Evolutionary conservation across 1,140 invertebrate species (phyloP), one percentile per base, ranked within the genome.

Genomic region (Acromyrmex heyeri): DNA sequence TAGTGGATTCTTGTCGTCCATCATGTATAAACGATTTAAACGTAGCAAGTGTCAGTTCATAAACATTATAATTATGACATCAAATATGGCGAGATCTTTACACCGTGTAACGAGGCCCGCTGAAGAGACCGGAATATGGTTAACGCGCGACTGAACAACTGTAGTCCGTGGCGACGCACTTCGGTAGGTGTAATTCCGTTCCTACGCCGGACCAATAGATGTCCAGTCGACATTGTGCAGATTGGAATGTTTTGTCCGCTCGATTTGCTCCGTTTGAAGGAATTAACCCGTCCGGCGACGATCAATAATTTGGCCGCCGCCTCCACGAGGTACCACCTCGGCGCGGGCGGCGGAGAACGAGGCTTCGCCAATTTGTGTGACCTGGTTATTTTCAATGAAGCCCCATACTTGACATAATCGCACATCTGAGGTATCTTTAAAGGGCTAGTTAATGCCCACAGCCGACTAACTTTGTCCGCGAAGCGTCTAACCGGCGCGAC

Each of bases 351-450:
- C 10, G 27, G 38, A 18, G 53, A 59, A 77, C 61, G 73, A 59
- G 77, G 67, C 70, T 76, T 78, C 85, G 64, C 82, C 88, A 93
- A 93, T 93, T 93, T 92, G 88, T 91, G 87, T 90, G 91, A 91
- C 88, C 88, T 85, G 90, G 87, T 92, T 92, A 91, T 92, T 93
- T 93, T 94, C 92, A 92, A 92, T 91, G 88, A 93, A 90, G 87
- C 78, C 48, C 88, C 85, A 78, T 76, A 89, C 78, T 90, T 83
- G 89, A 85, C 91, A 77, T 93, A 91, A 92, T 92, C 89, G 73
- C 67, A 79, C 81, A 65, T 88, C 64, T 55, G 67, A 88, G 87
- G 91, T 90, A 88, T 91, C 91, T 91, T 90, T 92, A 92, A 93
- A 87, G 87, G 70, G 87, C 85, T 88, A 91, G 91, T 92, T 93